Evolutionary conservation across 2,797 vertebrate species (phyloP).

Genomic region (Coccyzus lansbergi): DNA sequence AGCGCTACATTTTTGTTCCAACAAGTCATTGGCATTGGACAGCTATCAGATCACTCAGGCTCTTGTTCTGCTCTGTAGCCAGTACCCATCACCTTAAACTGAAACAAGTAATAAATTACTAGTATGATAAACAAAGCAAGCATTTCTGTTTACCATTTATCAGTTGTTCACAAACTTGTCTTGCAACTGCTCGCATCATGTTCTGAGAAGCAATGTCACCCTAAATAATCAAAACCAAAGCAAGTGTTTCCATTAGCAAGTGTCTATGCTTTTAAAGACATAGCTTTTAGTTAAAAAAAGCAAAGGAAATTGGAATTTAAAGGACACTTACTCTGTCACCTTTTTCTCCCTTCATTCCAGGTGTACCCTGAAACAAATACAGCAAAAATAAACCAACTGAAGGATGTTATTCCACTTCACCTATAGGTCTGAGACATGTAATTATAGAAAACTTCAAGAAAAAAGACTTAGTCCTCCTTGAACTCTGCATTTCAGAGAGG

Average conservation of each 20-base stretch:
- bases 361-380: constrained; percentile 82
- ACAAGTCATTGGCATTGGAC: not conserved
- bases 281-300: not conserved
- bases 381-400: not conserved
- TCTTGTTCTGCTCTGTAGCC: not conserved
- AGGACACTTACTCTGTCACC: constrained; percentile 91
- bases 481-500: not conserved
- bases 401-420: not conserved
- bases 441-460: not conserved
- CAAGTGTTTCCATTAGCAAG: constrained; percentile 24
- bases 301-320: not conserved
- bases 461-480: not conserved
- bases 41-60: not conserved
- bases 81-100: not conserved
- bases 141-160: constrained; percentile 85
- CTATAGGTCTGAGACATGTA: not conserved
- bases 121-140: not conserved
- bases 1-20: not conserved
- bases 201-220: constrained; percentile 96
- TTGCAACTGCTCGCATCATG: constrained; percentile 96
- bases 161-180: constrained; percentile 95
- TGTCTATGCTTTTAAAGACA: not conserved
- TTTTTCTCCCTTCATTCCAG: constrained; percentile 93
- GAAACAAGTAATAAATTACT: not conserved
- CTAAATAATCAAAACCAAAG: constrained; percentile 77